Conservation (phyloP, 2,888 invertebrate species). For the Pyrgus malvae region DNA sequence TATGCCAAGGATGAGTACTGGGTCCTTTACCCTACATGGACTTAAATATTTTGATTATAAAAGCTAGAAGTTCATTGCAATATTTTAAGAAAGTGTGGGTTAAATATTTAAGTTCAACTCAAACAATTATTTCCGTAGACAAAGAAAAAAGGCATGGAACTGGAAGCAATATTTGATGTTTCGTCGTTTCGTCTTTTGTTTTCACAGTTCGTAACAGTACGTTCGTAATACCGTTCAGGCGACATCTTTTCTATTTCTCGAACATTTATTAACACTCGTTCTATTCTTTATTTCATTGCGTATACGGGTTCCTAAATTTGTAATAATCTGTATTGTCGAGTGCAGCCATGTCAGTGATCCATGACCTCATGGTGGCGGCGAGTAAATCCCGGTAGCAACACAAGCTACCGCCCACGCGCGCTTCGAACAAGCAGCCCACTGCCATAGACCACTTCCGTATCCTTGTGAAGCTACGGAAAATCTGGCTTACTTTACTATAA, state of each 20-base stretch:
- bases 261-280: too few relatives aligned
- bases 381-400: conserved; percentile 23
- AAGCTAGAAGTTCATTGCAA: neutral
- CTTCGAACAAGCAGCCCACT: conserved; percentile 15
- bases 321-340: conserved; percentile 21
- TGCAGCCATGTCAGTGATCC: conserved; percentile 21
- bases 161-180: too few relatives aligned
- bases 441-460: conserved; percentile 21
- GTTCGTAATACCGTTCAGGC: too few relatives aligned
- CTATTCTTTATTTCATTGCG: too few relatives aligned
- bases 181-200: too few relatives aligned
- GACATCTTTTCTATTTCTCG: too few relatives aligned
- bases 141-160: too few relatives aligned
- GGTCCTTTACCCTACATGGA: neutral
- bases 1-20: neutral
- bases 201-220: too few relatives aligned
- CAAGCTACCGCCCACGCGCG: conserved; percentile 11
- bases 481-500: neutral
- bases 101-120: too few relatives aligned
- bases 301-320: too few relatives aligned
- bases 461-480: conserved; percentile 4
- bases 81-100: too few relatives aligned
- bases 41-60: neutral
- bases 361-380: conserved; percentile 20
- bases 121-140: too few relatives aligned